Percentiles rank a stretch among this genome's conserved stretches.
phyloP scores from a whole-genome alignment of 1,140 invertebrate species.

The Habropoda laboriosa region DNA sequence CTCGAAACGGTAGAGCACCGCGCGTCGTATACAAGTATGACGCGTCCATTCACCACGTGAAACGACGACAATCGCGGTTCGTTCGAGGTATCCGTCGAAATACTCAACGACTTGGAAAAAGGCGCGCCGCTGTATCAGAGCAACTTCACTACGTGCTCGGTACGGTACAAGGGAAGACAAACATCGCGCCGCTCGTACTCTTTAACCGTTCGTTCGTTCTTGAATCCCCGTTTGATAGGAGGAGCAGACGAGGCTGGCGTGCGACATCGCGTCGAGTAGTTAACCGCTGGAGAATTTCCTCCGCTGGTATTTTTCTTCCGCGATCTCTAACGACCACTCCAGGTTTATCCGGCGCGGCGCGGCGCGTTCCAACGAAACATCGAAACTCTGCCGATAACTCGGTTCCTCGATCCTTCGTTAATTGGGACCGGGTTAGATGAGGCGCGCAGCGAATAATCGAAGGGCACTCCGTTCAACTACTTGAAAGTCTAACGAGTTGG shows the following conservation, averaged over 20 bases:
- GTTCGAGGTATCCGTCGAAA: not conserved
- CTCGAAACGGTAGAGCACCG: not conserved
- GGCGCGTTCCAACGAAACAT: constrained; percentile 5
- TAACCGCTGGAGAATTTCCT: not conserved
- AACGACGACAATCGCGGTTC: not conserved
- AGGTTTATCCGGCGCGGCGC: constrained; percentile 6
- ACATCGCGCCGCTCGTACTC: not conserved
- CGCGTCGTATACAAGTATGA: too few relatives aligned
- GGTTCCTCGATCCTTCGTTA: constrained; percentile 44
- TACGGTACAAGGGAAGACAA: not conserved
- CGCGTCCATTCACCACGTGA: not conserved
- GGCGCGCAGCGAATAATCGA: constrained; percentile 53
- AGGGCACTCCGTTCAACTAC: constrained; percentile 39
- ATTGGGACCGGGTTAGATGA: constrained; percentile 49
- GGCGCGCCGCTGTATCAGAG: not conserved
- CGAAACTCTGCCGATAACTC: constrained; percentile 19
- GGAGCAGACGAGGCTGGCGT: too few relatives aligned
- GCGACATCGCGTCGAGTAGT: not conserved
- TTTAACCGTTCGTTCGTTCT: too few relatives aligned
- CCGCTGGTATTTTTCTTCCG: constrained; percentile 11
- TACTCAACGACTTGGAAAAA: not conserved
- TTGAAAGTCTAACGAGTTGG: constrained; percentile 54
- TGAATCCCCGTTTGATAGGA: too few relatives aligned
- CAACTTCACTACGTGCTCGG: not conserved
- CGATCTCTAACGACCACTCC: not conserved